Base-by-base conservation (phyloP, 2,888 invertebrate genomes). In the Byasa hedistus region DNA sequence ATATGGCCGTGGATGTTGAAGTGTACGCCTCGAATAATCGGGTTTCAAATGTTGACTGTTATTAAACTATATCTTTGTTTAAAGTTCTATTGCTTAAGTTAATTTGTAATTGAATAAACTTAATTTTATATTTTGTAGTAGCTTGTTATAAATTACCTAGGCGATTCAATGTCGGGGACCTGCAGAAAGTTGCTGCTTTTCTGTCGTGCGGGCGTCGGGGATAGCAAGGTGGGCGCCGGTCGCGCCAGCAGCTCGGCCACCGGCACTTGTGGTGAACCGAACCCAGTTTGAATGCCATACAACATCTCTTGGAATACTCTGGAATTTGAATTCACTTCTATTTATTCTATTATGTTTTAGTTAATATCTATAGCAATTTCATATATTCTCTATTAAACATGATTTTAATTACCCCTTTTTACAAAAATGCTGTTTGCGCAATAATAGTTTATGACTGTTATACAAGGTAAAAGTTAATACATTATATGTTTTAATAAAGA, bases 241-340 rank as follows among this genome's bases (percentile, higher is more conserved):
- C 97, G 93, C 0, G 97, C 94, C 65, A 98, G 89, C 59, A 98
- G 89, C 84, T 98, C 98, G 0, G 97, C 97, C 3, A 98, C 97
- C 0, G 98, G 97, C 70, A 97, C 97, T 90, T 98, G 97, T 0
- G 98, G 97, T 58, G 97, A 97, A 4, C 98, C 98, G 81, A 98
- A 97, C 62, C 98, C 98, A 0, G 97, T 96, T 83, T 97, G 97
- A 77, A 98, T 98, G 66, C 98, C 98, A 83, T 98, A 98, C 61
- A 98, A 89, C 97, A 98, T 98, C 90, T 98, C 98, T 93, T 98
- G 96, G 83, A 95, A 96, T n/a, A 96, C 96, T 75, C 96, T 95
- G 54, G 15, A 66, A 85, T 0, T 39, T 39, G 12, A 15, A 15
- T 39, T 39, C 8, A 32, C 10, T 32, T 10, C 10, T 32, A 10